Evolutionary conservation across 2,797 vertebrate species (phyloP).

Genomic region (Amblyopsis hoosieri): DNA sequence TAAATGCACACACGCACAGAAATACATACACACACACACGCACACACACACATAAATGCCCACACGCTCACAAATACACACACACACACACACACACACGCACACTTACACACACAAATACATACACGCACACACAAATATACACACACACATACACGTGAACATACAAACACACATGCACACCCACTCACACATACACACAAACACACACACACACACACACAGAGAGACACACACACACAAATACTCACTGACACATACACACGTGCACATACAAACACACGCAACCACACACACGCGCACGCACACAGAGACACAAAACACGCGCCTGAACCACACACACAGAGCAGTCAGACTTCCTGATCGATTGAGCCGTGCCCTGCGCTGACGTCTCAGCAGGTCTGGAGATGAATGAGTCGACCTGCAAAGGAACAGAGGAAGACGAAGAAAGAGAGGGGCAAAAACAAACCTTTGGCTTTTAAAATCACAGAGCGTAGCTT

Average conservation of each 20-base stretch:
- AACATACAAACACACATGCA: background rate
- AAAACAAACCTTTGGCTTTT: conserved; percentile 64
- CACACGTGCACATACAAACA: background rate
- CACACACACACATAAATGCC: background rate
- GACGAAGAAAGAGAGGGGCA: conserved; percentile 42
- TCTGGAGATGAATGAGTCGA: conserved; percentile 73
- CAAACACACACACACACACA: background rate
- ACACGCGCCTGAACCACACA: background rate
- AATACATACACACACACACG: background rate
- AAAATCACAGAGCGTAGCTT: conserved; percentile 51
- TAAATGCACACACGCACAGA: background rate
- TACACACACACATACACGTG: background rate
- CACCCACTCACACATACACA: background rate
- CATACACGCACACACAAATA: background rate
- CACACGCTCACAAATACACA: background rate
- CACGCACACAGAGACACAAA: conserved; percentile 23
- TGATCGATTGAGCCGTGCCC: conserved; percentile 75
- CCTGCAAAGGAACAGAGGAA: conserved; percentile 50
- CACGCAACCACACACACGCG: conserved; percentile 7
- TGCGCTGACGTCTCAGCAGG: conserved; percentile 66
- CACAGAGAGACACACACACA: background rate
- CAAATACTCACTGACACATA: background rate
- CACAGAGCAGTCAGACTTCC: conserved; percentile 59
- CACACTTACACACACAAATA: background rate
- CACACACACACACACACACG: background rate